A percentile compares a stretch with the other conserved stretches of the same genome.
Conservation (phyloP, 1,140 invertebrate species). For the Calliopsis andreniformis region DNA sequence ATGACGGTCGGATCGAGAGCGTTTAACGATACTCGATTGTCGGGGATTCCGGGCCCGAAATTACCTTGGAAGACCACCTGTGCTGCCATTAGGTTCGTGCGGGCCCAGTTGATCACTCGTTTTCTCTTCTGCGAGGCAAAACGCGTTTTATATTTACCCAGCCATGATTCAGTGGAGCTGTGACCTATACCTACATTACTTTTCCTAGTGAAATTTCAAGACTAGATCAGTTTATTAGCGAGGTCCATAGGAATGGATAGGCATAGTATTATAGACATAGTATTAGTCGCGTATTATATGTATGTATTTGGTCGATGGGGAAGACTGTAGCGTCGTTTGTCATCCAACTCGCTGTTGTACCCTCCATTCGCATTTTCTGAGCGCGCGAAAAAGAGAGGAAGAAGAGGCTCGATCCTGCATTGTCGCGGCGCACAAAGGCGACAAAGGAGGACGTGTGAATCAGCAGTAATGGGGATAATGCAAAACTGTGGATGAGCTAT, state of each 20-base stretch:
- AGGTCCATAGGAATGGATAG: too few relatives aligned
- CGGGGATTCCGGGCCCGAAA: constrained; percentile 40
- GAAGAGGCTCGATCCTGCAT: constrained; percentile 65
- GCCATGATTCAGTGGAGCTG: too few relatives aligned
- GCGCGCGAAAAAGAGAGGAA: constrained; percentile 60
- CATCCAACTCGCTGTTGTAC: constrained; percentile 69
- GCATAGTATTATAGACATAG: too few relatives aligned
- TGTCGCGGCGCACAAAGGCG: constrained; percentile 74
- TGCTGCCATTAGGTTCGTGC: background rate
- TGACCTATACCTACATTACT: too few relatives aligned
- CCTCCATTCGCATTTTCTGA: constrained; percentile 63
- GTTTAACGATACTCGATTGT: constrained; percentile 62
- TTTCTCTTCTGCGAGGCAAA: background rate
- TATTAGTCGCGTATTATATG: constrained; percentile 65
- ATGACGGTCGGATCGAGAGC: constrained; percentile 29
- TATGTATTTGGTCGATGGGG: constrained; percentile 65
- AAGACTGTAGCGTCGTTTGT: constrained; percentile 68
- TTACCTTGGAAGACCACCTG: constrained; percentile 54
- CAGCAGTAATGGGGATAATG: constrained; percentile 80
- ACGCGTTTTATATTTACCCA: too few relatives aligned
- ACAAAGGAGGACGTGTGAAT: constrained; percentile 79
- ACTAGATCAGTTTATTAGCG: too few relatives aligned
- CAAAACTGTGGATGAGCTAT: constrained; percentile 69
- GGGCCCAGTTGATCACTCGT: too few relatives aligned
- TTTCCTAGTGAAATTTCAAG: too few relatives aligned